These are phyloP conservation scores for Grammomys surdaster DNA, from an alignment of 2,113 vertebrate species.

Conservation along the genomic window DNA sequence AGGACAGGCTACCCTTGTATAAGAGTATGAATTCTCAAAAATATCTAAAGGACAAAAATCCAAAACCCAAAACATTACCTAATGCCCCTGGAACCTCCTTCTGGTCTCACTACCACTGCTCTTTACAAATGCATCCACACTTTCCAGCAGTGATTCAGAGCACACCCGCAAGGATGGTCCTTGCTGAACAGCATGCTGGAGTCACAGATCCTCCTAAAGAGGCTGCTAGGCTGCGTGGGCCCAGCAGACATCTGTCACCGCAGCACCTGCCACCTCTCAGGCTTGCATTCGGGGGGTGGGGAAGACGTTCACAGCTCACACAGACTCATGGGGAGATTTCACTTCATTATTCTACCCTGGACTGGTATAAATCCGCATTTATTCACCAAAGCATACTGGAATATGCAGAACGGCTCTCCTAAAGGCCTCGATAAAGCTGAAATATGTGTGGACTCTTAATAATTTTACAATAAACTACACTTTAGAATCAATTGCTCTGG, in stretches of 20 bases:
- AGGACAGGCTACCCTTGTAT: background rate
- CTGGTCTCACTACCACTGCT: background rate
- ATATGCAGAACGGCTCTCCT: conserved; percentile 82
- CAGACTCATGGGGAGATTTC: background rate
- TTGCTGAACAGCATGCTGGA: background rate
- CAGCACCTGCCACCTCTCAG: background rate
- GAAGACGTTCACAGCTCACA: background rate
- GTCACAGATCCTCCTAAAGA: background rate
- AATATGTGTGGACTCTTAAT: conserved; percentile 83
- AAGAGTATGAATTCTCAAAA: background rate
- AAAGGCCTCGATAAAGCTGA: conserved; percentile 82
- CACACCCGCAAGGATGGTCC: background rate
- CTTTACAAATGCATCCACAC: background rate
- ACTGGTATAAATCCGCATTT: conserved; percentile 79
- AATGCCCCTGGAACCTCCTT: background rate
- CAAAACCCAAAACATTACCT: background rate
- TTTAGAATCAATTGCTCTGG: conserved; percentile 85
- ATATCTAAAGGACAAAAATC: background rate
- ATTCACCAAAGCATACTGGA: conserved; percentile 80
- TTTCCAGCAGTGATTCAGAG: background rate
- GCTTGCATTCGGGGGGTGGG: background rate
- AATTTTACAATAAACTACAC: conserved; percentile 84
- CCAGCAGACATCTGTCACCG: background rate
- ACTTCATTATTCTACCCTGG: conserved; percentile 70
- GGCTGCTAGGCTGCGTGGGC: background rate